These are phyloP conservation scores for Lepidotrigona ventralis DNA, from an alignment of 1,140 invertebrate species.

Conservation along the genomic window DNA sequence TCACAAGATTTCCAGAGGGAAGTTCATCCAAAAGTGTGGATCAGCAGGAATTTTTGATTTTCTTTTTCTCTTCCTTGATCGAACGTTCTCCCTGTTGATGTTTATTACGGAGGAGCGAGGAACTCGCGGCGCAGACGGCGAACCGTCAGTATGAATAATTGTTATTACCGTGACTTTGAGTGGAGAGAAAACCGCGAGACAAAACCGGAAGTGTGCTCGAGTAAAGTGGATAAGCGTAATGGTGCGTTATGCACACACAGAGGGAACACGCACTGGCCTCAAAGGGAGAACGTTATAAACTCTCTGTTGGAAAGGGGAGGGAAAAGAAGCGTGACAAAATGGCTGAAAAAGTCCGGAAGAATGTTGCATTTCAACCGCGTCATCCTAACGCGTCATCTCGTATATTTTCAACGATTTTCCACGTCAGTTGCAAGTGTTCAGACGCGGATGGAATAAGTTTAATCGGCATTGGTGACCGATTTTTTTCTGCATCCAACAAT, in stretches of 20 bases:
- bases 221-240: slow-evolving; percentile 58
- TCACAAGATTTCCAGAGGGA: too few species aligned
- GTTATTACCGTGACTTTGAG: slow-evolving; percentile 14
- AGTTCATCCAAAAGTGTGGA: too few species aligned
- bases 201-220: slow-evolving; percentile 57
- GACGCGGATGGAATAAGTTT: neutral
- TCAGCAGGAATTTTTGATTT: neutral
- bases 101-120: neutral
- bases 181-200: slow-evolving; percentile 43
- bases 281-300: slow-evolving; percentile 48
- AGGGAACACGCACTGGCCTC: slow-evolving; percentile 43
- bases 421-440: slow-evolving; percentile 24
- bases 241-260: slow-evolving; percentile 29
- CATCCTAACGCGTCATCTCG: slow-evolving; percentile 21
- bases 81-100: neutral
- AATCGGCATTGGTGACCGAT: too few species aligned
- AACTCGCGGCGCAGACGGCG: slow-evolving; percentile 23
- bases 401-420: neutral
- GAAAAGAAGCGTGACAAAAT: slow-evolving; percentile 13
- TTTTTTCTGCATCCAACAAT: too few species aligned
- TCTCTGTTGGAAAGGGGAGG: neutral
- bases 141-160: slow-evolving; percentile 49
- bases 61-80: neutral
- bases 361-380: slow-evolving; percentile 30
- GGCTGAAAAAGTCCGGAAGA: slow-evolving; percentile 2